Evolutionary conservation across 2,888 invertebrate species (phyloP).

Genomic region (Troglohyphantes excavatus): DNA sequence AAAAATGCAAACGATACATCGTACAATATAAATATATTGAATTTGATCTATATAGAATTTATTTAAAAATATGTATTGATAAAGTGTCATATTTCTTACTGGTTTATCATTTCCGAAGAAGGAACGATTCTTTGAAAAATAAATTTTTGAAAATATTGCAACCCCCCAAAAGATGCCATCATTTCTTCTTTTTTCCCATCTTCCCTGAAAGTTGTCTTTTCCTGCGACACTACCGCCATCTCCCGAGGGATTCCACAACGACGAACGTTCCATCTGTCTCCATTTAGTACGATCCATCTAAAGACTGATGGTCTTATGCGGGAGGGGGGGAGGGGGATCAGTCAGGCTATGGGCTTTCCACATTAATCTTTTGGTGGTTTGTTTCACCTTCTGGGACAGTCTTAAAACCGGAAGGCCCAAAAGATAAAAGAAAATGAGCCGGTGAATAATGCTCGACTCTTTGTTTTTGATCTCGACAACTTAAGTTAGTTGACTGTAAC

Average conservation of each 20-base stretch:
- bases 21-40: too few species aligned
- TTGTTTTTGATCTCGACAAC: slow-evolving; percentile 43
- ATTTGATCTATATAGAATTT: too few species aligned
- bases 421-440: slow-evolving; percentile 19
- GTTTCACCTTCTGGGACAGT: slow-evolving; percentile 21
- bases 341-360: slow-evolving; percentile 37
- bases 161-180: too few species aligned
- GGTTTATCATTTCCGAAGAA: too few species aligned
- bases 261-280: slow-evolving; percentile 46
- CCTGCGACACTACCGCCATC: slow-evolving; percentile 59
- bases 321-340: background rate
- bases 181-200: background rate
- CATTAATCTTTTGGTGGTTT: slow-evolving; percentile 53
- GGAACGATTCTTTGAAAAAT: too few species aligned
- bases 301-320: slow-evolving; percentile 61
- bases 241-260: slow-evolving; percentile 40
- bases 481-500: slow-evolving; percentile 28
- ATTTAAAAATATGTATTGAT: too few species aligned
- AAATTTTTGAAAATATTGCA: too few species aligned
- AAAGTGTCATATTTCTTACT: too few species aligned
- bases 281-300: slow-evolving; percentile 47
- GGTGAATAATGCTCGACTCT: slow-evolving; percentile 42
- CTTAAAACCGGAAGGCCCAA: slow-evolving; percentile 42
- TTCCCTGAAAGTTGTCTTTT: slow-evolving; percentile 22
- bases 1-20: too few species aligned